Percentiles rank a stretch among this genome's conserved stretches.
These are phyloP conservation scores for Myotis pilosus DNA, from an alignment of 2,797 vertebrate genomes.

Conservation along the genomic window DNA sequence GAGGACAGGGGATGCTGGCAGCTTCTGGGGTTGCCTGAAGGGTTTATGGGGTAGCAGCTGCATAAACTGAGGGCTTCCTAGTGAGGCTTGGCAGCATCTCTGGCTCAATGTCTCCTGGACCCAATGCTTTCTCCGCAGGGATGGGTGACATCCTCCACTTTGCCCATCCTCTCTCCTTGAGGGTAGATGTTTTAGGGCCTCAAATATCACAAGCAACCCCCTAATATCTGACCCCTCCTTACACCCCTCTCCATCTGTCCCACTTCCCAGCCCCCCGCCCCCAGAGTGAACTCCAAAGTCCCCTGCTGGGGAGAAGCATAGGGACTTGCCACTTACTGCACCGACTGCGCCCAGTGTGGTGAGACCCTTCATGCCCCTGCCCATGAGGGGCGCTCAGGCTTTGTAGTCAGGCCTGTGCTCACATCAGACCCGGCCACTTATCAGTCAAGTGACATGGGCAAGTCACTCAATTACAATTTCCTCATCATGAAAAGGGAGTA, in stretches of 20 bases:
- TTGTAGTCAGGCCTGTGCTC: background rate
- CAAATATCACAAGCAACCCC: background rate
- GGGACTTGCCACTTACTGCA: background rate
- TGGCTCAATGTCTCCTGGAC: background rate
- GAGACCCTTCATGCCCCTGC: background rate
- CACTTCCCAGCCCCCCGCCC: background rate
- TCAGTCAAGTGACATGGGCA: background rate
- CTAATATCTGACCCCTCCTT: background rate
- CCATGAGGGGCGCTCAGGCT: background rate
- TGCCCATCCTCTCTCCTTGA: background rate
- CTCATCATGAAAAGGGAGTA: background rate
- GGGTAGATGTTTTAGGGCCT: background rate
- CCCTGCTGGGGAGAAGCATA: background rate
- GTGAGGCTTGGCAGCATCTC: background rate
- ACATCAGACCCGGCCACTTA: background rate
- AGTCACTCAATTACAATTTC: background rate
- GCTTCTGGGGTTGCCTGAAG: background rate
- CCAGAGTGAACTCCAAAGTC: background rate
- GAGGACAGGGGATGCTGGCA: background rate
- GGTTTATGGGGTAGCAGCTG: background rate
- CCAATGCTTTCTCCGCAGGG: background rate
- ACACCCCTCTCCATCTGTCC: background rate
- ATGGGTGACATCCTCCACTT: background rate
- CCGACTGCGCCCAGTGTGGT: background rate
- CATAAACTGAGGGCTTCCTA: fast-evolving